Percentiles rank a stretch among this genome's conserved stretches.
These are phyloP conservation scores for Biston stratarius DNA, from an alignment of 2,888 invertebrate genomes.

Conservation along the genomic window DNA sequence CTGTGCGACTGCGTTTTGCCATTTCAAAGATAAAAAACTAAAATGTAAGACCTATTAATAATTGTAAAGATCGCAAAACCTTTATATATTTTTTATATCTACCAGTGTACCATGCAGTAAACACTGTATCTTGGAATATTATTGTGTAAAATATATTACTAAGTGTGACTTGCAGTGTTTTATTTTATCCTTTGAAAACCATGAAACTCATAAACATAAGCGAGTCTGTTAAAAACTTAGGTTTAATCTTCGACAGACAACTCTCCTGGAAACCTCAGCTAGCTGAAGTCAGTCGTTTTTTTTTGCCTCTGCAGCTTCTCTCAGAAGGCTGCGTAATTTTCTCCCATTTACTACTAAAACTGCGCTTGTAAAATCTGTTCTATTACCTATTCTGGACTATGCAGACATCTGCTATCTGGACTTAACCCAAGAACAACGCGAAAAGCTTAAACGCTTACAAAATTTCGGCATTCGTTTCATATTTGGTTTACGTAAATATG, in stretches of 20 bases:
- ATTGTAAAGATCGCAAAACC: constrained; percentile 5
- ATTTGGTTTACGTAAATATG: too few relatives aligned
- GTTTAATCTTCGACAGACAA: too few relatives aligned
- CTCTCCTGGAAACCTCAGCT: too few relatives aligned
- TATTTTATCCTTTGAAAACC: background rate
- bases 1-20: background rate
- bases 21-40: background rate
- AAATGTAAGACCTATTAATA: background rate
- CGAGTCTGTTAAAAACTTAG: too few relatives aligned
- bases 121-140: constrained; percentile 25
- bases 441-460: background rate
- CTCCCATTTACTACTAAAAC: too few relatives aligned
- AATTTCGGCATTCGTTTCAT: background rate
- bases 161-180: constrained; percentile 11
- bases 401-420: too few relatives aligned
- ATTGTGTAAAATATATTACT: constrained; percentile 33
- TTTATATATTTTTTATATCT: constrained; percentile 21
- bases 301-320: too few relatives aligned
- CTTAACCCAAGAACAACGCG: background rate
- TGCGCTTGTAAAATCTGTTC: too few relatives aligned
- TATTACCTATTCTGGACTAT: too few relatives aligned
- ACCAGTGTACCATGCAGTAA: constrained; percentile 18
- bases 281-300: too few relatives aligned
- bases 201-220: too few relatives aligned
- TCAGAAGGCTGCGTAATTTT: too few relatives aligned